Percentiles rank a stretch among this genome's conserved stretches.
Evolutionary conservation across 2,113 vertebrate species (phyloP).

Genomic region (Arvicanthis niloticus): DNA sequence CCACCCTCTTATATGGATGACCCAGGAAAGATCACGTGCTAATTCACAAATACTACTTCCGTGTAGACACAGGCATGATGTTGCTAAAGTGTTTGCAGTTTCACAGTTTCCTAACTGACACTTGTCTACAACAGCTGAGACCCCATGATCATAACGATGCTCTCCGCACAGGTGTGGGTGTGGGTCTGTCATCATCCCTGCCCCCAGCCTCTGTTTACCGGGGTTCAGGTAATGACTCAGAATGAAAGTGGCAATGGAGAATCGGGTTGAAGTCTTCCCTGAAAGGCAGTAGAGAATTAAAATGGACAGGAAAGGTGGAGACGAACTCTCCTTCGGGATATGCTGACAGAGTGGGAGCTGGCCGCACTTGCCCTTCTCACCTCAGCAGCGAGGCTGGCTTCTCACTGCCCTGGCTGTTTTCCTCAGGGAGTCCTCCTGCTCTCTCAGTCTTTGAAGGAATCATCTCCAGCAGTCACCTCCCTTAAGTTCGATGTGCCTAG

Average conservation of each 20-base stretch:
- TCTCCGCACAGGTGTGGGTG: neutral
- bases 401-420: neutral
- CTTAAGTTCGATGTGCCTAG: neutral
- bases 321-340: fast-evolving
- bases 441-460: neutral
- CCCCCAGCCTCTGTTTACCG: neutral
- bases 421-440: neutral
- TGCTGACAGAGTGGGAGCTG: neutral
- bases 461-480: neutral
- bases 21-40: fast-evolving
- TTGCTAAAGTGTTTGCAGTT: neutral
- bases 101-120: neutral
- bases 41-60: neutral
- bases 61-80: neutral
- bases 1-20: too few relatives aligned
- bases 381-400: fast-evolving
- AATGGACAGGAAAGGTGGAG: neutral
- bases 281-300: neutral
- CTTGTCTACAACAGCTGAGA: neutral
- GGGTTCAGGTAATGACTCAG: neutral
- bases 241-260: conserved; percentile 41
- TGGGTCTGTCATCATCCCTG: neutral
- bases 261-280: neutral
- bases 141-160: neutral
- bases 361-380: fast-evolving